Base-by-base conservation (phyloP, 2,797 vertebrate genomes). In the Gymnocypris eckloni region DNA sequence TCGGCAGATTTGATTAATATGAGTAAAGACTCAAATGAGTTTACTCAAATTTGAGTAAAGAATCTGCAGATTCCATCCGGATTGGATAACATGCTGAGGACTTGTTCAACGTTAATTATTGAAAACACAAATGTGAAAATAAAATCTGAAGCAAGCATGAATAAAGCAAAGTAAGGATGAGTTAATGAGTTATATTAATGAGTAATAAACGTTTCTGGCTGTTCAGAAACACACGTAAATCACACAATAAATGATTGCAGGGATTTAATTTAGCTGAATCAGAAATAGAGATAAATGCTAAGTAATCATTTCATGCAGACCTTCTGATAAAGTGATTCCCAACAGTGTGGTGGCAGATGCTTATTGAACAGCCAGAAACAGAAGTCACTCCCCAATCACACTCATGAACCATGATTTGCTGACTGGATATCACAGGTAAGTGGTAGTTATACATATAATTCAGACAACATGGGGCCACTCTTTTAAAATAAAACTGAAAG, bases 101-200 rank as follows among this genome's bases (percentile, higher is more conserved):
- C 33, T 59, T 67, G 56, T 33, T 88, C 5, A 8, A 12, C 28
- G 43, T 88, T 25, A 71, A 81, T 70, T 67, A 79, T 70, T 83
- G 73, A 86, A 3, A 73, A 72, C 67, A 66, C n/a, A 84, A 71
- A 84, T n/a, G 33, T 79, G 67, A 79, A 80, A 71, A 85, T 73
- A 48, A 83, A 25, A 66, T 73, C 50, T 71, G 61, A 43, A 70
- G 18, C 86, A 78, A 86, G 78, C 48, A 81, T 66, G n/a, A 87
- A 84, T 66, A 83, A 64, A 39, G 37, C 18, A 20, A 73, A 80
- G 37, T 33, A 50, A 85, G 45, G 50, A 80, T 77, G 43, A 80
- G 33, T 33, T 33, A 33, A 33, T 33, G 33, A 33, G 33, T 33
- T 33, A 33, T 33, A 33, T 33, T 33, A 33, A 33, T 33, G 33